Conservation (phyloP, 2,113 vertebrate genomes). For the Genyomyrus donnyi region DNA sequence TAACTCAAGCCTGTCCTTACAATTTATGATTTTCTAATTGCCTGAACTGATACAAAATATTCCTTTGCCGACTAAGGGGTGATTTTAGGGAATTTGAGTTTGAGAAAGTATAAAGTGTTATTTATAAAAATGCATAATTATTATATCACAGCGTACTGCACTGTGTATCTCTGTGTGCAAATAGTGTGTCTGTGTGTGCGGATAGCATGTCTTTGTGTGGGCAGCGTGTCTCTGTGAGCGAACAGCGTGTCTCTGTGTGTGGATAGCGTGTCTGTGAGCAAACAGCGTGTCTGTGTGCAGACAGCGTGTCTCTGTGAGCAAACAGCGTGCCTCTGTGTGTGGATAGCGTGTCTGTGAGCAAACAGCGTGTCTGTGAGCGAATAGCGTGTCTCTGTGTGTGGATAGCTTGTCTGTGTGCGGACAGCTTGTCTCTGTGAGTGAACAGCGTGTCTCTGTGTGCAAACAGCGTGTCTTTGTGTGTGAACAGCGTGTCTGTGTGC, state of each 20-base stretch:
- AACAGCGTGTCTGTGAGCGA: too few species aligned
- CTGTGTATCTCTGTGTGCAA: neutral
- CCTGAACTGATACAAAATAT: neutral
- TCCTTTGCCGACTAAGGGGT: neutral
- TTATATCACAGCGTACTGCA: neutral
- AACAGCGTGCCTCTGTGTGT: too few species aligned
- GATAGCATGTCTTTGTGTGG: constrained; percentile 31
- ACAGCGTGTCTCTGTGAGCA: too few species aligned
- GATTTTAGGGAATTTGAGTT: neutral
- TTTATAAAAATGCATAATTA: neutral
- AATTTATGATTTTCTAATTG: neutral
- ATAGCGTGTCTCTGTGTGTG: too few species aligned
- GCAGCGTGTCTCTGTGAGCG: too few species aligned
- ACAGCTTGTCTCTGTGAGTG: too few species aligned
- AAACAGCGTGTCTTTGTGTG: too few species aligned
- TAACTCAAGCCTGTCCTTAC: neutral
- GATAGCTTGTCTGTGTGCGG: too few species aligned
- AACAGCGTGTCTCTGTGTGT: neutral
- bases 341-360: too few species aligned
- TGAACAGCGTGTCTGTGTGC: too few species aligned
- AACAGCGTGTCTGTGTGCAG: too few species aligned
- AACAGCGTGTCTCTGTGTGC: too few species aligned
- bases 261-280: constrained; percentile 24
- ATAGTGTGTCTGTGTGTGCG: neutral
- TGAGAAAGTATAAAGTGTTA: neutral